phyloP scores from a whole-genome alignment of 1,140 invertebrate genomes.

The Drosophila aff. region DNA sequence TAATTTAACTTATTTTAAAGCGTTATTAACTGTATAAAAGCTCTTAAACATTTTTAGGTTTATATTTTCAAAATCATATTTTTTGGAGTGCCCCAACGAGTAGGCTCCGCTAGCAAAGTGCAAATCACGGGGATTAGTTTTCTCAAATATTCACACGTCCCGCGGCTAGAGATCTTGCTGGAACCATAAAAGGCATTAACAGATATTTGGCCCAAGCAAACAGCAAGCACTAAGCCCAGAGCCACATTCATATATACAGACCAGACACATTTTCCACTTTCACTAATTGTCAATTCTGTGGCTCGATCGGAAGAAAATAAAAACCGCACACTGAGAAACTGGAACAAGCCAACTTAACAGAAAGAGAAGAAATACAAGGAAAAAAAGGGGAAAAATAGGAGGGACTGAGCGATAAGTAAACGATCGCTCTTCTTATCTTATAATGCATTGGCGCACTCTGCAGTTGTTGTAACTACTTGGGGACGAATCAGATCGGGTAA shows the following conservation, averaged over 20 bases:
- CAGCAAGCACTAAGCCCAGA: constrained; percentile 37
- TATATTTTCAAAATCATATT: not conserved
- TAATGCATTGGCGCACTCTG: constrained; percentile 19
- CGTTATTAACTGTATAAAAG: not conserved
- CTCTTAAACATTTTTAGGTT: not conserved
- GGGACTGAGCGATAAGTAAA: constrained; percentile 37
- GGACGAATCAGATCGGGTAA: not conserved
- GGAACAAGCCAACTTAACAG: constrained; percentile 37
- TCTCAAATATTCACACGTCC: constrained; percentile 70
- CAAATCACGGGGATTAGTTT: constrained; percentile 56
- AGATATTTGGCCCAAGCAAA: constrained; percentile 59
- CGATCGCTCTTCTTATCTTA: constrained; percentile 24
- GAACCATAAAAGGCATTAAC: constrained; percentile 54
- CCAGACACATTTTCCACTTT: constrained; percentile 72
- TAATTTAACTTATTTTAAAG: no score
- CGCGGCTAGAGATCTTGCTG: constrained; percentile 24
- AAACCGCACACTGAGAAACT: constrained; percentile 66
- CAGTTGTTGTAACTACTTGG: not conserved
- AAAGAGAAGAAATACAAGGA: not conserved
- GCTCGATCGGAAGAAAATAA: constrained; percentile 58
- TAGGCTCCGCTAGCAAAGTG: constrained; percentile 44
- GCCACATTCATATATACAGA: constrained; percentile 20
- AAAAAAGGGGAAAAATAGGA: not conserved
- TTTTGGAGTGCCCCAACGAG: constrained; percentile 10
- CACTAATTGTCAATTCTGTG: constrained; percentile 78